These are phyloP conservation scores for Scelioninae gen. 2 DNA, from an alignment of 2,888 invertebrate species.

Conservation along the genomic window DNA sequence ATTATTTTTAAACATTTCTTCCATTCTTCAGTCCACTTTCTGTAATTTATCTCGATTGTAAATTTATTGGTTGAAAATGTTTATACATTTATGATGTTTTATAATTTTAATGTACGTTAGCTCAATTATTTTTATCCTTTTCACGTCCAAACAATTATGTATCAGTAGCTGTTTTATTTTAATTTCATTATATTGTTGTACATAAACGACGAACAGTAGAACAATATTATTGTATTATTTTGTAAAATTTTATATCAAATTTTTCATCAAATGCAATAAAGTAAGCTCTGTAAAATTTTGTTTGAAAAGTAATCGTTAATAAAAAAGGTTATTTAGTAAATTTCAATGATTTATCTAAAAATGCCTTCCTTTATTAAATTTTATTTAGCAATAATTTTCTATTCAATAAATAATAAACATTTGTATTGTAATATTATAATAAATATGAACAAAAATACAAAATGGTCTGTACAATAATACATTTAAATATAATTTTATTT, in stretches of 20 bases:
- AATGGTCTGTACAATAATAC: slow-evolving; percentile 7
- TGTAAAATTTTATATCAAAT: slow-evolving; percentile 48
- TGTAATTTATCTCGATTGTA: slow-evolving; percentile 33
- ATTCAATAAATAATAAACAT: too few species aligned
- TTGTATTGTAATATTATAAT: background rate
- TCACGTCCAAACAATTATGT: slow-evolving; percentile 21
- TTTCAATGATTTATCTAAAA: background rate
- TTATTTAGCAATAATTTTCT: too few species aligned
- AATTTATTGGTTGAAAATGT: slow-evolving; percentile 23
- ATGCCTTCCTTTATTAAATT: too few species aligned
- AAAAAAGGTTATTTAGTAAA: slow-evolving; percentile 51
- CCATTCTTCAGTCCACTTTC: slow-evolving; percentile 31
- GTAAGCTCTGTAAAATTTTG: slow-evolving; percentile 46
- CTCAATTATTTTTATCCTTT: slow-evolving; percentile 41
- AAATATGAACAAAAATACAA: slow-evolving; percentile 21
- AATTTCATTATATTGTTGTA: slow-evolving; percentile 42
- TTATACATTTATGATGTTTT: slow-evolving; percentile 30
- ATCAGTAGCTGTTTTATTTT: slow-evolving; percentile 22
- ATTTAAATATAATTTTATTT: too few species aligned
- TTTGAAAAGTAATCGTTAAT: slow-evolving; percentile 51
- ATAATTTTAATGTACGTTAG: slow-evolving; percentile 39
- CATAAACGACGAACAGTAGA: slow-evolving; percentile 46
- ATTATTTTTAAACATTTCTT: slow-evolving; percentile 32
- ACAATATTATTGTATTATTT: slow-evolving; percentile 52
- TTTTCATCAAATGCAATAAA: slow-evolving; percentile 52